These are phyloP conservation scores for Hermaeophaga mercurialis DNA, from an alignment of 2,888 invertebrate species.

Conservation along the genomic window DNA sequence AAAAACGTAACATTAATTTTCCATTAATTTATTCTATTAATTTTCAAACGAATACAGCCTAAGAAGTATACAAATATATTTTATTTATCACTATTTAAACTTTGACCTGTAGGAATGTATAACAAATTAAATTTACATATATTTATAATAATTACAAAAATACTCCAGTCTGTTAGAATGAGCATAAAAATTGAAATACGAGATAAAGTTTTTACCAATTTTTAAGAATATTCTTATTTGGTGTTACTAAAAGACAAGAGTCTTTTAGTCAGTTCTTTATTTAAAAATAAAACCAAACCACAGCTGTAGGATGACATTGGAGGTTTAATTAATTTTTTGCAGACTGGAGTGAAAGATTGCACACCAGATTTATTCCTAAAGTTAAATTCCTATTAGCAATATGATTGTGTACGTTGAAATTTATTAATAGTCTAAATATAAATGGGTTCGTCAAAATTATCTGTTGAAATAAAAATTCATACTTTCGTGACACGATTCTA, in stretches of 20 bases:
- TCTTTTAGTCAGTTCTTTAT: no score
- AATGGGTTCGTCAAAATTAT: constrained; percentile 2
- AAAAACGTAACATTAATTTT: no score
- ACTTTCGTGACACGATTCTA: no score
- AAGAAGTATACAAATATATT: constrained; percentile 37
- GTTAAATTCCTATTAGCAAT: not conserved
- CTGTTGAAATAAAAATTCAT: no score
- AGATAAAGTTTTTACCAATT: no score
- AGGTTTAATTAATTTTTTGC: no score
- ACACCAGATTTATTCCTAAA: not conserved
- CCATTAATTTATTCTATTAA: constrained; percentile 22
- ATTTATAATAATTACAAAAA: constrained; percentile 13
- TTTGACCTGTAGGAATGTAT: constrained; percentile 30
- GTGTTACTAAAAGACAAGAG: no score
- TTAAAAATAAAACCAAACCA: no score
- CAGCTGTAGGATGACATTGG: no score
- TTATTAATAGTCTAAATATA: constrained; percentile 13
- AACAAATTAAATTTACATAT: constrained; percentile 20
- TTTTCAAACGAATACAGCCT: constrained; percentile 24
- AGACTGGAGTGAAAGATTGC: not conserved
- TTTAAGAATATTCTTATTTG: not conserved
- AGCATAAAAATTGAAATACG: not conserved
- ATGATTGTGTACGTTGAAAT: constrained; percentile 32
- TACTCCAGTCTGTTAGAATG: constrained; percentile 3
- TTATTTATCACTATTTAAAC: constrained; percentile 21